Conservation (phyloP, 2,797 vertebrate genomes). For the Crenuchus spilurus region DNA sequence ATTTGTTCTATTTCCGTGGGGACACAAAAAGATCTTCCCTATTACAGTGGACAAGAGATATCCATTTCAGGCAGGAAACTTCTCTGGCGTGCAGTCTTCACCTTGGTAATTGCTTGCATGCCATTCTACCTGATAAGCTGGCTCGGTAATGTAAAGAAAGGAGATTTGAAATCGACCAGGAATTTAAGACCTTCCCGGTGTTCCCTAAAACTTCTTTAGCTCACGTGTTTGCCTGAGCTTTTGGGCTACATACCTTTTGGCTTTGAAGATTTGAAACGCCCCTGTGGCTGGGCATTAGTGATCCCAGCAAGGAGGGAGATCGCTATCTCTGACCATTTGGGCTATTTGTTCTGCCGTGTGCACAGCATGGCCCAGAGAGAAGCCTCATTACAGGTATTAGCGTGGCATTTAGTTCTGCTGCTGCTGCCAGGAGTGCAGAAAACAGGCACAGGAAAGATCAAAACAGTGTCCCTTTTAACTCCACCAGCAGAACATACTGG, state of each 20-base stretch:
- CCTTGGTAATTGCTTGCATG: not conserved
- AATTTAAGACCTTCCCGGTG: not conserved
- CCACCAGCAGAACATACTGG: not conserved
- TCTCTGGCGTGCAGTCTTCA: not conserved
- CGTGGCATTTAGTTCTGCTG: slow-evolving; percentile 37
- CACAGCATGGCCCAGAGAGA: slow-evolving; percentile 65
- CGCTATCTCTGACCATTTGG: slow-evolving; percentile 55
- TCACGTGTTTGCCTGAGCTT: slow-evolving; percentile 14
- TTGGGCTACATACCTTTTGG: slow-evolving; percentile 54
- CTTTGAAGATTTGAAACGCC: slow-evolving; percentile 65
- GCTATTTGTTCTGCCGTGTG: slow-evolving; percentile 56
- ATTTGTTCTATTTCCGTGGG: slow-evolving; percentile 6
- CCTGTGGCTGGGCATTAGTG: slow-evolving; percentile 61
- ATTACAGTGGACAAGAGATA: not conserved
- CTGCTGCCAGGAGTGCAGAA: not conserved
- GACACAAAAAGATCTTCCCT: slow-evolving; percentile 1
- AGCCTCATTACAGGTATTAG: slow-evolving; percentile 45
- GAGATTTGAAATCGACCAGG: not conserved
- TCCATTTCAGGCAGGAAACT: not conserved
- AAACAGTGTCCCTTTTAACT: slow-evolving; percentile 14
- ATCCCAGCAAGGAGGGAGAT: slow-evolving; percentile 61
- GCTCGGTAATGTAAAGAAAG: no score
- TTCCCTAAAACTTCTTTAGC: not conserved
- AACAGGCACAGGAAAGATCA: slow-evolving; percentile 23
- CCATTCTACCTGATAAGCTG: not conserved